Percentiles rank a stretch among this genome's conserved stretches.
Conservation (phyloP, 2,888 invertebrate genomes). For the Leptinotarsa tumamoca region DNA sequence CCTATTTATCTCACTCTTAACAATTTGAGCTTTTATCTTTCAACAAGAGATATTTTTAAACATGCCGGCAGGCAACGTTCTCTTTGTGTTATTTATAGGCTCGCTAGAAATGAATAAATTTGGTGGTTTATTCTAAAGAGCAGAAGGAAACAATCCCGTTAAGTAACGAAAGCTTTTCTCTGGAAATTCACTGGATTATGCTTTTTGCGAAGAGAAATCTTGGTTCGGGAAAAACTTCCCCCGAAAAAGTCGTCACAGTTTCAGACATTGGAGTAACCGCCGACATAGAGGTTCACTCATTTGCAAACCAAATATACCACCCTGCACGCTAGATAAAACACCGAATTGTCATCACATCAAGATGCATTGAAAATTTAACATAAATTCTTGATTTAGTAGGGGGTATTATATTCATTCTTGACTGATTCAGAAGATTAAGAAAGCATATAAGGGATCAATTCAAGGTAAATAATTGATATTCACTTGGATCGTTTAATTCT, state of each 20-base stretch:
- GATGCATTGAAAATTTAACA: constrained; percentile 9
- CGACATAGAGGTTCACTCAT: neutral
- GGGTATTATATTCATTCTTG: neutral
- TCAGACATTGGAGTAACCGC: neutral
- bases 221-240: neutral
- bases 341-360: constrained; percentile 7
- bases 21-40: no score
- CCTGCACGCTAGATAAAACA: neutral
- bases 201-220: neutral
- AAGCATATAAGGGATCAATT: no score
- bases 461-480: no score
- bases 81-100: neutral
- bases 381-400: neutral
- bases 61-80: neutral
- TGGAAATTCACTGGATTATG: neutral
- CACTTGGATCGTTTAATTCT: no score
- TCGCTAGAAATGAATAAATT: constrained; percentile 1
- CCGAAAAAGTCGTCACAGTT: neutral
- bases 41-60: neutral
- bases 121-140: neutral
- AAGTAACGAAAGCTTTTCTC: constrained; percentile 11
- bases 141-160: constrained; percentile 4
- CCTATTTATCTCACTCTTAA: no score
- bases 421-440: no score
- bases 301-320: constrained; percentile 18